A percentile compares a stretch with the other conserved stretches of the same genome.
phyloP scores from a whole-genome alignment of 2,797 vertebrate species.

The Rhynchonycteris naso region DNA sequence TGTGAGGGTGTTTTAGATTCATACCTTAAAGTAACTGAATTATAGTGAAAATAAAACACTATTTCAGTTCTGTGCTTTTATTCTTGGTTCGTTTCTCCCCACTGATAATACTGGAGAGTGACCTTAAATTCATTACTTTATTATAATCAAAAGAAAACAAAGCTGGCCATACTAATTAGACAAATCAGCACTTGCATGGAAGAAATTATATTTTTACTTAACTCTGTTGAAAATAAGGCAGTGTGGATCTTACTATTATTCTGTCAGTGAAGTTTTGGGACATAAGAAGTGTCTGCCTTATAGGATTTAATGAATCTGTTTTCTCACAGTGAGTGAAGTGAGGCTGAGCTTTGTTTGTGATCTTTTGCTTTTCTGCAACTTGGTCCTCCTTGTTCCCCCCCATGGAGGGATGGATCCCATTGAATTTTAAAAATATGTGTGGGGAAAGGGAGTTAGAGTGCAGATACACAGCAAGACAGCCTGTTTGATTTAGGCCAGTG shows the following conservation, averaged over 20 bases:
- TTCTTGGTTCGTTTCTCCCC: not conserved
- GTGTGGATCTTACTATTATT: not conserved
- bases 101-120: not conserved
- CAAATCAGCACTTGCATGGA: constrained; percentile 8
- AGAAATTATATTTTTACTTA: constrained; percentile 23
- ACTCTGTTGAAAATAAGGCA: not conserved
- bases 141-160: not conserved
- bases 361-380: constrained; percentile 15
- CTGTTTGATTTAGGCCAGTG: not conserved
- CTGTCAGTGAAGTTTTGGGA: not conserved
- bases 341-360: not conserved
- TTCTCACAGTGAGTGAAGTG: constrained; percentile 23
- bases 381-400: not conserved
- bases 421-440: not conserved
- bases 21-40: constrained; percentile 17
- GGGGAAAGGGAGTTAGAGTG: not conserved
- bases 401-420: not conserved
- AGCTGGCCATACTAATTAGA: not conserved
- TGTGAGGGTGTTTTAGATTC: constrained; percentile 12
- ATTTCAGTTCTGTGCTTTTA: constrained; percentile 34
- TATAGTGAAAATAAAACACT: constrained; percentile 11
- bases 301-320: not conserved
- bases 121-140: not conserved
- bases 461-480: not conserved
- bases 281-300: not conserved